These are phyloP conservation scores for Sycophila texana DNA, from an alignment of 2,888 invertebrate genomes.

Conservation along the genomic window DNA sequence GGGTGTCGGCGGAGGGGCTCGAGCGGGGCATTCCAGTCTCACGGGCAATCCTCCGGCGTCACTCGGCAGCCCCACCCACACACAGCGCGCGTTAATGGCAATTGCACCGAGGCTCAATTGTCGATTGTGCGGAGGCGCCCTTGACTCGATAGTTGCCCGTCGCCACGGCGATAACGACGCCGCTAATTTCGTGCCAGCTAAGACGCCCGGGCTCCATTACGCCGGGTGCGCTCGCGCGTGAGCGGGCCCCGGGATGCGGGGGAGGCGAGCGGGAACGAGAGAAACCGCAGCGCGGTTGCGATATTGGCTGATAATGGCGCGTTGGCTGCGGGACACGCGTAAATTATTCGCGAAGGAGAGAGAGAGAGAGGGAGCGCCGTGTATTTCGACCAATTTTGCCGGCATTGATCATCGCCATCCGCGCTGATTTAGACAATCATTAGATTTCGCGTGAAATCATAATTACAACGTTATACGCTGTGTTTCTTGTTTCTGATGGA, in stretches of 20 bases:
- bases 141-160: constrained; percentile 26
- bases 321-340: not conserved
- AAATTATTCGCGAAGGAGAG: constrained; percentile 13
- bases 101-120: constrained; percentile 34
- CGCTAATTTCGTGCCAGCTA: constrained; percentile 41
- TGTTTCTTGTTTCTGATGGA: too few relatives aligned
- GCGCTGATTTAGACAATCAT: not conserved
- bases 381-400: constrained; percentile 1
- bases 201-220: constrained; percentile 34
- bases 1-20: not conserved
- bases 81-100: constrained; percentile 19
- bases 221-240: not conserved
- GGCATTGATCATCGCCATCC: not conserved
- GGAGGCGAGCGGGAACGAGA: not conserved
- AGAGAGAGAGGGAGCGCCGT: not conserved
- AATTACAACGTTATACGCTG: too few relatives aligned
- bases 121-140: constrained; percentile 27
- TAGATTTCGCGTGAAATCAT: too few relatives aligned
- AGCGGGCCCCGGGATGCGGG: not conserved
- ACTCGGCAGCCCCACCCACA: not conserved
- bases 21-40: constrained; percentile 12
- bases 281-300: constrained; percentile 23
- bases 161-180: constrained; percentile 21
- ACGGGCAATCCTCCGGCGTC: constrained; percentile 1
- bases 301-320: constrained; percentile 29